These are phyloP conservation scores for Brachirus orientalis DNA, from an alignment of 2,113 vertebrate species.

Conservation along the genomic window DNA sequence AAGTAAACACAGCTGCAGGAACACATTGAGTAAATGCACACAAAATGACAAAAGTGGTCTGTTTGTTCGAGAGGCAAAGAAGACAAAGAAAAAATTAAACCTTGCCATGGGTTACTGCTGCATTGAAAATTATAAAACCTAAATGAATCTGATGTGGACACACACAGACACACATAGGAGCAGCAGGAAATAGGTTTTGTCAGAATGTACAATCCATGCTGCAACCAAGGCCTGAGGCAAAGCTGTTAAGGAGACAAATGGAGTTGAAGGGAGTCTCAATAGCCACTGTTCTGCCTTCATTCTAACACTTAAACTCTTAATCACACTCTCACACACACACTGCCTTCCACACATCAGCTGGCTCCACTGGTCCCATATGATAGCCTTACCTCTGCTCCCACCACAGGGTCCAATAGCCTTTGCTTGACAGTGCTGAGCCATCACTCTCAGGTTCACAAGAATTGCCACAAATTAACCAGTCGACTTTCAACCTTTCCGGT, in stretches of 20 bases:
- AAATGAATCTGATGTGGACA: conserved; percentile 2
- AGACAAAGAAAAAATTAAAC: conserved; percentile 35
- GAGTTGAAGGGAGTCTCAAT: conserved; percentile 41
- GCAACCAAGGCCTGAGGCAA: conserved; percentile 43
- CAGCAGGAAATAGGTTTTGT: conserved; percentile 19
- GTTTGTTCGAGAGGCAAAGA: conserved; percentile 8
- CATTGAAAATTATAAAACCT: conserved; percentile 32
- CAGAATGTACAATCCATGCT: conserved; percentile 68
- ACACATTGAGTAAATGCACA: background rate
- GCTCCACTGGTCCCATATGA: conserved; percentile 13
- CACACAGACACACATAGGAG: conserved; percentile 3
- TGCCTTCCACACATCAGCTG: background rate
- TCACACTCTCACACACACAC: conserved; percentile 25
- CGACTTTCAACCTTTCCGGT: conserved; percentile 47
- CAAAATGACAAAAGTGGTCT: background rate
- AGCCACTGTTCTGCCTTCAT: conserved; percentile 33
- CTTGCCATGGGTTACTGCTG: conserved; percentile 28
- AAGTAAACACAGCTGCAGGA: background rate
- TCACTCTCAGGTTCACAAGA: conserved; percentile 43
- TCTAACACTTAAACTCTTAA: conserved; percentile 37
- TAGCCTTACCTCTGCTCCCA: background rate
- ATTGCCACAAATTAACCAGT: conserved; percentile 52
- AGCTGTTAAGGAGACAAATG: conserved; percentile 70
- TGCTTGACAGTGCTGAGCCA: conserved; percentile 15
- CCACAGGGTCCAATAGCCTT: conserved; percentile 3